phyloP scores from a whole-genome alignment of 1,140 invertebrate species.

The Liolophura sinensis region DNA sequence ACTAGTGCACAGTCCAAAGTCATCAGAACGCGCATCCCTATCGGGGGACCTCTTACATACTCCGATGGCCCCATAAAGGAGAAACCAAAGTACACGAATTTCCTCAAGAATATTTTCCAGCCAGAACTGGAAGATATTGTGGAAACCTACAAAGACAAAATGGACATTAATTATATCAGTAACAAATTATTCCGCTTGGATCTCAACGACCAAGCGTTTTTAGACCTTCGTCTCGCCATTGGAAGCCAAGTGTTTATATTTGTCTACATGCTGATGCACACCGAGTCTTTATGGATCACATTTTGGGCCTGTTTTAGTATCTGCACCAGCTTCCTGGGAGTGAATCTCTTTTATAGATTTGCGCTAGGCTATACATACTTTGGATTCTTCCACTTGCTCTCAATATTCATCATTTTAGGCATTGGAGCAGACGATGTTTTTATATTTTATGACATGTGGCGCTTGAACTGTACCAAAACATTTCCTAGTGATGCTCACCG shows the following conservation, averaged over 20 bases:
- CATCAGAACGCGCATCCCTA: conserved; percentile 8
- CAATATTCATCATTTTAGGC: conserved; percentile 26
- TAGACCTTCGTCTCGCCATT: conserved; percentile 16
- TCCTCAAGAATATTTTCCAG: conserved; percentile 3
- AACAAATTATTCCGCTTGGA: background rate
- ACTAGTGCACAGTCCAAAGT: conserved; percentile 7
- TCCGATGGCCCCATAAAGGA: conserved; percentile 9
- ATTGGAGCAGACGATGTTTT: conserved; percentile 26
- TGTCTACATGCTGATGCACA: conserved; percentile 19
- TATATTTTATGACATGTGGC: conserved; percentile 25
- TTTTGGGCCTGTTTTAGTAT: conserved; percentile 16
- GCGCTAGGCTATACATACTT: conserved; percentile 22
- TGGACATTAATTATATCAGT: conserved; percentile 16
- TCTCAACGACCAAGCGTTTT: conserved; percentile 6
- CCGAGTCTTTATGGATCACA: conserved; percentile 17
- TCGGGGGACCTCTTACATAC: conserved; percentile 12
- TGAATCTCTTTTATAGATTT: conserved; percentile 21
- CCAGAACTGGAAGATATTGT: conserved; percentile 4
- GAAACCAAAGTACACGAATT: conserved; percentile 10
- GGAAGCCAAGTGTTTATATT: conserved; percentile 21
- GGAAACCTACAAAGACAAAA: conserved; percentile 1
- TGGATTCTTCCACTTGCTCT: conserved; percentile 22
- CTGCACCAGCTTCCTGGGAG: conserved; percentile 15
- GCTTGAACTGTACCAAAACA: background rate
- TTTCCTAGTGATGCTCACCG: conserved; percentile 8